Percentiles rank a stretch among this genome's conserved stretches.
These are phyloP conservation scores for Pseudanteris insignis DNA, from an alignment of 2,888 invertebrate genomes.

Conservation along the genomic window DNA sequence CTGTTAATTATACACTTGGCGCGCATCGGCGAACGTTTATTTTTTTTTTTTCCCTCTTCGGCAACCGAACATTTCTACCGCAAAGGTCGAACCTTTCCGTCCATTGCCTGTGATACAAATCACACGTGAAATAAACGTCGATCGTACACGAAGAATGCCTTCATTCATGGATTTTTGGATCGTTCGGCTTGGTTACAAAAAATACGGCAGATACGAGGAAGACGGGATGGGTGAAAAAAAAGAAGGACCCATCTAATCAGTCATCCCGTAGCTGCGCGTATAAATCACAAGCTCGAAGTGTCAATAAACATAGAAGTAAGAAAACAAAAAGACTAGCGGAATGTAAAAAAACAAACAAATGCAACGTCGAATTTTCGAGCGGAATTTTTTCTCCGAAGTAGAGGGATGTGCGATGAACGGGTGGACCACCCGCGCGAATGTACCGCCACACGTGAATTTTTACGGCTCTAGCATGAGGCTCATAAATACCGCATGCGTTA, in stretches of 20 bases:
- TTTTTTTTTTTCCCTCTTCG: too few species aligned
- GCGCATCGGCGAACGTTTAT: too few species aligned
- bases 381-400: slow-evolving; percentile 39
- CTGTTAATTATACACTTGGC: slow-evolving; percentile 9
- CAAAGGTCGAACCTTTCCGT: too few species aligned
- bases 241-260: too few species aligned
- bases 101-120: slow-evolving; percentile 9
- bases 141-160: slow-evolving; percentile 17
- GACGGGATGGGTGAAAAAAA: too few species aligned
- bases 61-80: too few species aligned
- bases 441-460: too few species aligned
- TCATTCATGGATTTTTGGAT: slow-evolving; percentile 22
- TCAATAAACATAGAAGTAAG: slow-evolving; percentile 21
- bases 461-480: slow-evolving; percentile 41
- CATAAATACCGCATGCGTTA: slow-evolving; percentile 41
- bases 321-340: slow-evolving; percentile 15
- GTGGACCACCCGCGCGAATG: too few species aligned
- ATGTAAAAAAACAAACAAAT: slow-evolving; percentile 38
- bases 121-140: slow-evolving; percentile 7
- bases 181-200: too few species aligned
- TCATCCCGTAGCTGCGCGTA: too few species aligned
- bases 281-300: slow-evolving; percentile 17
- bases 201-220: background rate
- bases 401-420: slow-evolving; percentile 40
- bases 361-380: slow-evolving; percentile 34